A percentile compares a stretch with the other conserved stretches of the same genome.
Evolutionary conservation across 2,888 invertebrate genomes (phyloP).

Genomic region (Drosophila ezoana): DNA sequence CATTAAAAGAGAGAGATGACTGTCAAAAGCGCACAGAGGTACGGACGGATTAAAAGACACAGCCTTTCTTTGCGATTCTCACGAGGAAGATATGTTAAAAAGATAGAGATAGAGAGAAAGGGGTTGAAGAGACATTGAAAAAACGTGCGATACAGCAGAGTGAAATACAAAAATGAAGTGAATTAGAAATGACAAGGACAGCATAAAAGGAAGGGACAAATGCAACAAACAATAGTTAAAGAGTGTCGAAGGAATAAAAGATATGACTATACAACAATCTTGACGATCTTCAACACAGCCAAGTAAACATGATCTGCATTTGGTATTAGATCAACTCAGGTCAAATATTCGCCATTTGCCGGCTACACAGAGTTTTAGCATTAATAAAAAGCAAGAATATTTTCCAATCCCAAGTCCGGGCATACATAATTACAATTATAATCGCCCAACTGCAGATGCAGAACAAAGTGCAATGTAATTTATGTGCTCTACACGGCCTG

Average conservation of each 20-base stretch:
- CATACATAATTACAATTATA: constrained; percentile 9
- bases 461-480: constrained; percentile 41
- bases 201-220: not conserved
- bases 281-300: not conserved
- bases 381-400: not conserved
- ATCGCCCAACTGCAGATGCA: constrained; percentile 22
- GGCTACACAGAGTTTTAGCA: not conserved
- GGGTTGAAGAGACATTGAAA: too few species aligned
- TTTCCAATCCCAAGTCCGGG: not conserved
- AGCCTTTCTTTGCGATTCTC: not conserved
- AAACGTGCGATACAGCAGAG: too few species aligned
- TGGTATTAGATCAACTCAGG: not conserved
- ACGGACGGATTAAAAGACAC: too few species aligned
- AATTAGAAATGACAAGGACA: too few species aligned
- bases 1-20: not conserved
- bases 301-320: constrained; percentile 1
- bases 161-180: too few species aligned
- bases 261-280: not conserved
- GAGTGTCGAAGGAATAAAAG: not conserved
- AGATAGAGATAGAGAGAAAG: not conserved
- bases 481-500: constrained; percentile 32
- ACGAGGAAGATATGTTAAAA: not conserved
- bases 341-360: not conserved
- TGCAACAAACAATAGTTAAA: not conserved
- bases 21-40: too few species aligned